Conservation (phyloP, 1,140 invertebrate species). For the Drosophila murphyi region DNA sequence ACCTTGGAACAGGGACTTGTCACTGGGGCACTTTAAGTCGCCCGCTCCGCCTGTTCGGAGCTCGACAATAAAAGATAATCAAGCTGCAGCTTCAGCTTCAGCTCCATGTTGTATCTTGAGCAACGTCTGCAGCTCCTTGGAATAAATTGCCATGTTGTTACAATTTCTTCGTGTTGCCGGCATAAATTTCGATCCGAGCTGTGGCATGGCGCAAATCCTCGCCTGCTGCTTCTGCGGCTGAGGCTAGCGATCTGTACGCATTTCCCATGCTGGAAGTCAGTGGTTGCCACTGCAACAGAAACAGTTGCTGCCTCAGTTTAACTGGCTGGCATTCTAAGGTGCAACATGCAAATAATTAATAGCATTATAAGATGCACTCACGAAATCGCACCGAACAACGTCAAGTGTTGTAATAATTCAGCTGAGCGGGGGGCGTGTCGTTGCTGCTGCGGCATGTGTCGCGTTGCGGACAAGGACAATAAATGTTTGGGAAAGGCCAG, state of each 20-base stretch:
- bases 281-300: slow-evolving; percentile 1
- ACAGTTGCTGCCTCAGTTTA: slow-evolving; percentile 26
- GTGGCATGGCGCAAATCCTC: slow-evolving; percentile 30
- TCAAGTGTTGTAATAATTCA: slow-evolving; percentile 78
- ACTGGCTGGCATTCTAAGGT: slow-evolving; percentile 66
- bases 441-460: slow-evolving; percentile 53
- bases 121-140: slow-evolving; percentile 48
- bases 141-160: slow-evolving; percentile 81
- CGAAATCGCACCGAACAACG: slow-evolving; percentile 81
- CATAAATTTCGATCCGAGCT: slow-evolving; percentile 64
- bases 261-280: slow-evolving; percentile 20
- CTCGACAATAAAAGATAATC: slow-evolving; percentile 72
- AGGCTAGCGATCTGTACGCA: slow-evolving; percentile 39
- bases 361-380: slow-evolving; percentile 84
- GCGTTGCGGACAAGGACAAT: slow-evolving; percentile 72
- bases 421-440: slow-evolving; percentile 31
- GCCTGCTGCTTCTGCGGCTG: background rate
- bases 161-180: slow-evolving; percentile 76
- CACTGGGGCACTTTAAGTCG: slow-evolving; percentile 39
- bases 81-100: slow-evolving; percentile 41
- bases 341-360: slow-evolving; percentile 84
- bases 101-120: slow-evolving; percentile 6
- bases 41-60: slow-evolving; percentile 24
- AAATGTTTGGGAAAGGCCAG: slow-evolving; percentile 72
- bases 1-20: slow-evolving; percentile 46